phyloP scores from a whole-genome alignment of 2,888 invertebrate species.

The Aspidiotus destructor region DNA sequence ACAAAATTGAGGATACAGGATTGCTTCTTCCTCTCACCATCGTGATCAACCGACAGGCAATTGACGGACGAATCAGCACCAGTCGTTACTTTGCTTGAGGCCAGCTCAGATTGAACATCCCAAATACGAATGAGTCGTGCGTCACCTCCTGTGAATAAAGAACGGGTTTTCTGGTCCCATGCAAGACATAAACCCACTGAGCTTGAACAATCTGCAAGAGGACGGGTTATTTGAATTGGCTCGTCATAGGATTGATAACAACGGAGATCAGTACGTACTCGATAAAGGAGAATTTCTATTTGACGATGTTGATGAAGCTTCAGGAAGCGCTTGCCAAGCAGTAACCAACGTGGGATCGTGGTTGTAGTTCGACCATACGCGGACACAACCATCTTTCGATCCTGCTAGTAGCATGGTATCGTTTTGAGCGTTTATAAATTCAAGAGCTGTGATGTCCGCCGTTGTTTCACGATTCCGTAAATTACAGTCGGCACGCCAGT shows the following conservation, averaged over 20 bases:
- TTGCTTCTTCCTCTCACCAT: slow-evolving; percentile 34
- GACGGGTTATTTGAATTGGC: no score
- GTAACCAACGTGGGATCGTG: slow-evolving; percentile 55
- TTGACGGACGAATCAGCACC: slow-evolving; percentile 63
- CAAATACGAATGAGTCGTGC: slow-evolving; percentile 69
- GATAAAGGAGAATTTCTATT: slow-evolving; percentile 16
- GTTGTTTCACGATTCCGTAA: slow-evolving; percentile 39
- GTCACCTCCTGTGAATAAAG: slow-evolving; percentile 71
- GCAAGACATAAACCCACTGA: slow-evolving; percentile 49
- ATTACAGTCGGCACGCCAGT: slow-evolving; percentile 42
- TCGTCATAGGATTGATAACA: not conserved
- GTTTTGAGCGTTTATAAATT: slow-evolving; percentile 80
- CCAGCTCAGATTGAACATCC: slow-evolving; percentile 76
- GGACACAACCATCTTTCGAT: slow-evolving; percentile 66
- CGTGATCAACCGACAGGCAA: slow-evolving; percentile 43
- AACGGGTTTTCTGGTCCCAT: slow-evolving; percentile 73
- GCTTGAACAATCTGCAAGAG: not conserved
- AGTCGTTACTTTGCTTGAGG: slow-evolving; percentile 64
- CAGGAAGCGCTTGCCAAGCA: slow-evolving; percentile 69
- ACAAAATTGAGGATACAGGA: not conserved
- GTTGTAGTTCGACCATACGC: slow-evolving; percentile 50
- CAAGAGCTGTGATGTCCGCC: slow-evolving; percentile 67
- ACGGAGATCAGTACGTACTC: not conserved
- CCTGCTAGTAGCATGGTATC: slow-evolving; percentile 63
- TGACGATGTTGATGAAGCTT: slow-evolving; percentile 14